A percentile compares a stretch with the other conserved stretches of the same genome.
These are phyloP conservation scores for Acrocyrtus sp. DNA, from an alignment of 2,888 invertebrate genomes.

Conservation along the genomic window DNA sequence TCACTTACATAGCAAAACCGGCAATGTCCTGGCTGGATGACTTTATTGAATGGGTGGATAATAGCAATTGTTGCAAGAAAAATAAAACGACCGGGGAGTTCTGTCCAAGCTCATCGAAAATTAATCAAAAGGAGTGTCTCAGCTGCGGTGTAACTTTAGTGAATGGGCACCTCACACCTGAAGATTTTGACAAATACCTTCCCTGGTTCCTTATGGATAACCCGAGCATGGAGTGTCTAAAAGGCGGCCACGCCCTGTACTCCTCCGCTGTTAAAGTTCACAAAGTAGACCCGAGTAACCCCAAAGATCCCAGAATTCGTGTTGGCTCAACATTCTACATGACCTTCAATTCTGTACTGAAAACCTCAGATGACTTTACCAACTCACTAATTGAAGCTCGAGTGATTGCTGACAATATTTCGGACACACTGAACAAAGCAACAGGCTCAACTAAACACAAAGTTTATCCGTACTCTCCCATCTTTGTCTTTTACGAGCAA, in stretches of 20 bases:
- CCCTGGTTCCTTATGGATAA: slow-evolving; percentile 79
- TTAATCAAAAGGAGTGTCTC: slow-evolving; percentile 73
- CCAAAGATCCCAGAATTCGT: slow-evolving; percentile 67
- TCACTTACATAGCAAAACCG: slow-evolving; percentile 80
- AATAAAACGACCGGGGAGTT: slow-evolving; percentile 68
- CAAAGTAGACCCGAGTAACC: slow-evolving; percentile 68
- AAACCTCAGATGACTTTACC: slow-evolving; percentile 84
- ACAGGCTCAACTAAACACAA: slow-evolving; percentile 66
- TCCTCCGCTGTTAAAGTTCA: slow-evolving; percentile 73
- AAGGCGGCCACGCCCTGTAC: slow-evolving; percentile 82
- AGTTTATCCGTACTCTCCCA: slow-evolving; percentile 85
- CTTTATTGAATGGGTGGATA: slow-evolving; percentile 84
- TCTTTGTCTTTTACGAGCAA: slow-evolving; percentile 90
- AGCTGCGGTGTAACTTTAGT: slow-evolving; percentile 69
- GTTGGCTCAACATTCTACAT: slow-evolving; percentile 85
- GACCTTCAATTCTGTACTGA: slow-evolving; percentile 88
- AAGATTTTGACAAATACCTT: slow-evolving; percentile 73
- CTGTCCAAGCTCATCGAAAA: slow-evolving; percentile 70
- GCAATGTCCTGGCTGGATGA: slow-evolving; percentile 95
- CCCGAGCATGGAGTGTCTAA: slow-evolving; percentile 77
- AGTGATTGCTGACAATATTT: slow-evolving; percentile 79
- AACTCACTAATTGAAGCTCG: slow-evolving; percentile 81
- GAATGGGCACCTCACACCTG: slow-evolving; percentile 2
- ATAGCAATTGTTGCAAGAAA: slow-evolving; percentile 74
- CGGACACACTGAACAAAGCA: slow-evolving; percentile 73